Evolutionary conservation across 2,113 vertebrate species (phyloP).

Genomic region (Myiopsitta monachus): DNA sequence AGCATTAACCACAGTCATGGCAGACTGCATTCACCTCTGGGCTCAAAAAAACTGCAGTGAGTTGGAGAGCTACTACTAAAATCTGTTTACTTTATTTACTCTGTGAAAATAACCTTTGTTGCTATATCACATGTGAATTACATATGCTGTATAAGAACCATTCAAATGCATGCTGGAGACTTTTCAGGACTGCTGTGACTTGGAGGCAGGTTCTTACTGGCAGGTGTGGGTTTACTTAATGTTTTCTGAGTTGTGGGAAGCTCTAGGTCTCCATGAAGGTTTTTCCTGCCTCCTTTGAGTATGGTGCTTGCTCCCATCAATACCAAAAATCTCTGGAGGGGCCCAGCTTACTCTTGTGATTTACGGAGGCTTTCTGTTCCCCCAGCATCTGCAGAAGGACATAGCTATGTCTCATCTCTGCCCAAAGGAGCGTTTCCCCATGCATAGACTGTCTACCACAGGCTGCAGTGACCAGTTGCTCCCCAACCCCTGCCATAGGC

Average conservation of each 20-base stretch:
- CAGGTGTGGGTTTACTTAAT: not conserved
- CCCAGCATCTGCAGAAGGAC: not conserved
- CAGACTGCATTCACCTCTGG: not conserved
- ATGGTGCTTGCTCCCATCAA: not conserved
- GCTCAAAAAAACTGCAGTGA: not conserved
- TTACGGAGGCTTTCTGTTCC: not conserved
- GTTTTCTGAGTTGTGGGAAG: not conserved
- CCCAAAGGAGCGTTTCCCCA: rapidly evolving
- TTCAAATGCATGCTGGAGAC: not conserved
- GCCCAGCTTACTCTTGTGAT: not conserved
- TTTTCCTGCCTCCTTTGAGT: not conserved
- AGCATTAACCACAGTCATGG: not conserved
- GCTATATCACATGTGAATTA: not conserved
- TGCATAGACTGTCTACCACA: not conserved
- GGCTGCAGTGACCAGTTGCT: not conserved
- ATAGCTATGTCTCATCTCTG: not conserved
- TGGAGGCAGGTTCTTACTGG: not conserved
- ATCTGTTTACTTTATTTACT: not conserved
- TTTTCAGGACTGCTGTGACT: not conserved
- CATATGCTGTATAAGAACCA: not conserved
- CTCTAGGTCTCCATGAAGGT: not conserved
- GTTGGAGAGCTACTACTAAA: not conserved
- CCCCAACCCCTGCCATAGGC: not conserved
- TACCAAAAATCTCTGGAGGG: not conserved
- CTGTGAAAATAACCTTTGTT: not conserved